These are phyloP conservation scores for Corynorhinus townsendii DNA, from an alignment of 2,113 vertebrate species.

Conservation along the genomic window DNA sequence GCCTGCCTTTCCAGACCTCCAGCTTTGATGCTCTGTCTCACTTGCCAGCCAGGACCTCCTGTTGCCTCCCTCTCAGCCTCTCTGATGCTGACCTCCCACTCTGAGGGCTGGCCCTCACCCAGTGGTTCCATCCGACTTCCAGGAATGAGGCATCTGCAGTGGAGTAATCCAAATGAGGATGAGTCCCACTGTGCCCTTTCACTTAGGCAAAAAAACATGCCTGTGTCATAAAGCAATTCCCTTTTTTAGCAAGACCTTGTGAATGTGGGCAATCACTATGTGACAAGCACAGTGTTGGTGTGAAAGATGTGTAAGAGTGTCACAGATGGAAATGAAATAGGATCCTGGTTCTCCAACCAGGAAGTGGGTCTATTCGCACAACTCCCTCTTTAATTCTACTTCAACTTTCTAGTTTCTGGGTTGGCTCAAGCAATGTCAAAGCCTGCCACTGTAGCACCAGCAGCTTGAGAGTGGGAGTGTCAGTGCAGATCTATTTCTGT, in stretches of 20 bases:
- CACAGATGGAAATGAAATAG: not conserved
- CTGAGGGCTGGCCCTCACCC: not conserved
- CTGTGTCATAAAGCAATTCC: not conserved
- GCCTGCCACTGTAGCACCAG: not conserved
- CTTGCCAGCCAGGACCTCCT: not conserved
- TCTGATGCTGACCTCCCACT: not conserved
- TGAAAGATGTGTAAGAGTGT: conserved; percentile 24
- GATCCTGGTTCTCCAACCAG: conserved; percentile 24
- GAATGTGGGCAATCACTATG: not conserved
- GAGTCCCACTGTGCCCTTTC: not conserved
- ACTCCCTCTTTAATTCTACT: conserved; percentile 20
- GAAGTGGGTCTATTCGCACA: conserved; percentile 7
- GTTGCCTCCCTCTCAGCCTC: not conserved
- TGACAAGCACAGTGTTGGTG: not conserved
- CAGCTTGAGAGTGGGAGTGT: conserved; percentile 58
- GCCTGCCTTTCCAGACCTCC: not conserved
- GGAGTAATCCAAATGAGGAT: not conserved
- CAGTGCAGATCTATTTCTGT: conserved; percentile 57
- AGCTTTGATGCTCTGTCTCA: not conserved
- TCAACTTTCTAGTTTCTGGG: conserved; percentile 39
- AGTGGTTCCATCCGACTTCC: not conserved
- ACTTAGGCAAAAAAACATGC: not conserved
- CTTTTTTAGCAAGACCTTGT: not conserved
- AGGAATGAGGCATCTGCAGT: not conserved
- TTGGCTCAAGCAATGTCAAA: not conserved